phyloP scores from a whole-genome alignment of 2,797 vertebrate genomes.

The Eutrigla gurnardus region DNA sequence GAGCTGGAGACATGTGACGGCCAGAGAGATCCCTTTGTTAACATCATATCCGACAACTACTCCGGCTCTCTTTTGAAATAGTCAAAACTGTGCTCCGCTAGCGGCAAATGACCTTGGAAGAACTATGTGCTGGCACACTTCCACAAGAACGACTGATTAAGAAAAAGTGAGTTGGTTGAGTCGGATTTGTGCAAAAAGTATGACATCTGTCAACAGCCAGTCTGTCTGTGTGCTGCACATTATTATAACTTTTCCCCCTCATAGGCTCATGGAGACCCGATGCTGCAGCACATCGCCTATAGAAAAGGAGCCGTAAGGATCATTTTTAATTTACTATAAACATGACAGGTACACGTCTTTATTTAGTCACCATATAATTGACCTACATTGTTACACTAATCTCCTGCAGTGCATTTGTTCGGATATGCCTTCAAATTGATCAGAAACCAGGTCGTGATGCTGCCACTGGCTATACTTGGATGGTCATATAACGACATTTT shows the following conservation, averaged over 20 bases:
- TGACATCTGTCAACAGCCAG: slow-evolving; percentile 40
- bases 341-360: neutral
- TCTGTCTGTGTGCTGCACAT: slow-evolving; percentile 21
- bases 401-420: neutral
- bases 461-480: neutral
- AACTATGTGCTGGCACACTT: slow-evolving; percentile 46
- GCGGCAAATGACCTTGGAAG: slow-evolving; percentile 74
- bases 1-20: slow-evolving; percentile 65
- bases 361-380: neutral
- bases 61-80: slow-evolving; percentile 57
- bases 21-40: slow-evolving; percentile 70
- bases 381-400: neutral
- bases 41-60: slow-evolving; percentile 63
- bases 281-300: slow-evolving; percentile 11
- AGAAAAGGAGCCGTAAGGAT: slow-evolving; percentile 25
- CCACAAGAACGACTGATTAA: slow-evolving; percentile 52
- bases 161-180: slow-evolving; percentile 54
- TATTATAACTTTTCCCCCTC: slow-evolving; percentile 19
- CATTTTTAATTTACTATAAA: slow-evolving; percentile 12
- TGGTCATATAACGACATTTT: neutral
- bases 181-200: slow-evolving; percentile 40
- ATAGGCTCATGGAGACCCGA: slow-evolving; percentile 27
- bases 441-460: neutral
- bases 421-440: neutral
- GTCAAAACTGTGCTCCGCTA: slow-evolving; percentile 52